Evolutionary conservation across 2,113 vertebrate species (phyloP).

Genomic region (Bos indicus): DNA sequence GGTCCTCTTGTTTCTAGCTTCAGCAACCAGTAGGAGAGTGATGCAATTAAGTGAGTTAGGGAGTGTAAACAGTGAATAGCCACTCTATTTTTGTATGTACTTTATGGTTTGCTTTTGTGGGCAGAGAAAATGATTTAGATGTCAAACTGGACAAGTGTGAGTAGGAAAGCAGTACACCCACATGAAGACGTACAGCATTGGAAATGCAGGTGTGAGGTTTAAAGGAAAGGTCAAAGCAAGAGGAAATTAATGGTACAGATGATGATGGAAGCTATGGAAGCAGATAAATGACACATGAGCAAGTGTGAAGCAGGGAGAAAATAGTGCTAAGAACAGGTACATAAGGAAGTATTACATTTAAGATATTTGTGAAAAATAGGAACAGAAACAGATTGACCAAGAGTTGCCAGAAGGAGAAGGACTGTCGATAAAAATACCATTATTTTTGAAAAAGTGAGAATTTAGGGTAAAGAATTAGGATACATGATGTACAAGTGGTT

Average conservation of each 20-base stretch:
- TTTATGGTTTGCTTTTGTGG: constrained; percentile 6
- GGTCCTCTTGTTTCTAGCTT: not conserved
- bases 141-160: constrained; percentile 11
- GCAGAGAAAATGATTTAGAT: constrained; percentile 24
- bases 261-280: not conserved
- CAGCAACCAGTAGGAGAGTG: not conserved
- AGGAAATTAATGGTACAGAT: not conserved
- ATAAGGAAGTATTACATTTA: not conserved
- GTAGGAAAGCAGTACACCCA: not conserved
- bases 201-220: not conserved
- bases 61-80: not conserved
- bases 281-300: not conserved
- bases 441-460: not conserved
- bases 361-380: not conserved
- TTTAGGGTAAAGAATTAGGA: not conserved
- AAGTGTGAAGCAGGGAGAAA: not conserved
- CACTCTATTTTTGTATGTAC: not conserved
- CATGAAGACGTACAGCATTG: not conserved
- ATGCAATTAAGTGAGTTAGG: not conserved
- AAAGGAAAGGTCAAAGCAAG: not conserved
- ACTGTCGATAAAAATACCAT: not conserved
- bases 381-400: not conserved
- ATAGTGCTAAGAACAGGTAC: not conserved
- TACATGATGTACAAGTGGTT: not conserved
- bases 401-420: not conserved